Evolutionary conservation across 2,888 invertebrate species (phyloP), one percentile per base, ranked within the genome.

Genomic region (Xanthia togata): DNA sequence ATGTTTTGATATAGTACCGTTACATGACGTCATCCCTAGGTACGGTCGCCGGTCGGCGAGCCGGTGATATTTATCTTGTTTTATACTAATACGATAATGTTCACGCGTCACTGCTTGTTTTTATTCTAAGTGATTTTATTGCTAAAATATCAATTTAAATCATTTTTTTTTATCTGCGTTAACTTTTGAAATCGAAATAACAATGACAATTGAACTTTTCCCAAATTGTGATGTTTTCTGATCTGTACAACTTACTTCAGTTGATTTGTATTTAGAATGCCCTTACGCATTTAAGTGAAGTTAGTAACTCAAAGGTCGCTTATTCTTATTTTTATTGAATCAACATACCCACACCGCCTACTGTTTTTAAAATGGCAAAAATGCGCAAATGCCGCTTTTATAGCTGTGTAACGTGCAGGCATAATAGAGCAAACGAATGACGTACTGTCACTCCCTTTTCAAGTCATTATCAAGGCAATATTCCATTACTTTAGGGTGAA

Each of bases 11-110:
- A 73, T 0, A 23, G 31, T 83, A 79, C 89, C 86, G 89, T 87
- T 86, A 85, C 4, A 69, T 89, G 88, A 88, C 83, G 89, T 88
- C 87, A 87, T 26, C 74, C 0, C 35, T 44, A 26, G 68, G 67
- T 70, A 67, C 69, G 68, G 44, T 35, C 47, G 69, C 38, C 26
- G 62, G 9, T 35, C 55, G 31, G 63, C 62, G n/a, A 31, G 68
- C 69, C 50, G 26, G 35, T 63, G 62, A 72, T 81, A 60, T 68
- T 73, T 79, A 83, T 65, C 64, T 72, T 72, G 44, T 73, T 55
- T 59, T 26, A 26, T 44, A 80, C 31, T 70, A 76, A 57, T 20
- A 57, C 62, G 75, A 76, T 84, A 72, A 70, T 63, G 23, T 50
- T 60, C 31, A 57, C 41, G 65, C 63, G 59, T 55, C 53, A 70